Evolutionary conservation across 2,888 invertebrate genomes (phyloP).

Genomic region (Tetramorium bicarinatum): DNA sequence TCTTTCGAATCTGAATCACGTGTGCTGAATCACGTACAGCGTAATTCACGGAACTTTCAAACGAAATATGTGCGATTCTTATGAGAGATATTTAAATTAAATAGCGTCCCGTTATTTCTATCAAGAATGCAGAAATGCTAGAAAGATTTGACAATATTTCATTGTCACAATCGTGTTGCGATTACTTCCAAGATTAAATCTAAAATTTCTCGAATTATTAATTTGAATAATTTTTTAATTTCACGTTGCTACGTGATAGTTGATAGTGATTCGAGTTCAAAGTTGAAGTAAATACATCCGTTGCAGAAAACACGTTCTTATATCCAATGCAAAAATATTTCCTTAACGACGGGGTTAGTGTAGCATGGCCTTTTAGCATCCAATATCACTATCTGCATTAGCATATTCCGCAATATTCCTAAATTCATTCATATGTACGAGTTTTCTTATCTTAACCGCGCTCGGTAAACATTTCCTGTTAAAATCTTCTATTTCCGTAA

Average conservation of each 20-base stretch:
- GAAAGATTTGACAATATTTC: background rate
- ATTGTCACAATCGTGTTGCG: background rate
- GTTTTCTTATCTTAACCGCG: conserved; percentile 4
- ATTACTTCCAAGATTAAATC: background rate
- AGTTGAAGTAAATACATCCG: conserved; percentile 40
- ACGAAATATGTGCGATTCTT: background rate
- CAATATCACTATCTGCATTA: conserved; percentile 20
- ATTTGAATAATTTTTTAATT: background rate
- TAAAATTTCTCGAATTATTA: conserved; percentile 12
- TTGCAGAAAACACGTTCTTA: background rate
- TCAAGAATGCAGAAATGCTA: background rate
- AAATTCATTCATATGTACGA: conserved; percentile 18
- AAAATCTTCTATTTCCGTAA: conserved; percentile 35
- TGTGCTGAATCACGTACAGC: conserved; percentile 1
- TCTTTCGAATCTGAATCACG: conserved; percentile 31
- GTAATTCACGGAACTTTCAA: background rate
- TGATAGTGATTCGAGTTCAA: conserved; percentile 29
- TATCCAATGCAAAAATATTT: background rate
- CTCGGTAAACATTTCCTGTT: conserved; percentile 37
- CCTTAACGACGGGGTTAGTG: conserved; percentile 12
- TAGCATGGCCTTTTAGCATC: conserved; percentile 31
- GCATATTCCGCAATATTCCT: conserved; percentile 18
- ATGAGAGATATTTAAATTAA: conserved; percentile 17
- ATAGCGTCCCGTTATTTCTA: background rate
- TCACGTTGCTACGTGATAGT: background rate